phyloP scores from a whole-genome alignment of 2,888 invertebrate genomes.

The Parnassius mnemosyne region DNA sequence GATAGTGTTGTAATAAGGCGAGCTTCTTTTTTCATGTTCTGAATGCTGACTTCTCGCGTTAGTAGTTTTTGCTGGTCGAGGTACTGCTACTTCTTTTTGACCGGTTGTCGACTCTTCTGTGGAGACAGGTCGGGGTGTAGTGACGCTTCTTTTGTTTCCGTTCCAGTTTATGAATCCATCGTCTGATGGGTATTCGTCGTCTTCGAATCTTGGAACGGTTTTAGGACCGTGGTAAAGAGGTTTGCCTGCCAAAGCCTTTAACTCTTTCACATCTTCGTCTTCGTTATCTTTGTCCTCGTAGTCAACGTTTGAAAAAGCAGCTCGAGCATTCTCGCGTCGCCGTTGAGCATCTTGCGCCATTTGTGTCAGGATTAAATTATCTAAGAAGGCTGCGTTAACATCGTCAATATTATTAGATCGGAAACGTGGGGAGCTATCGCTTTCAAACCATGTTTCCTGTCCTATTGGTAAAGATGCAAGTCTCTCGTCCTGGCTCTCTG shows the following conservation, averaged over 20 bases:
- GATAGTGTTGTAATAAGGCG: slow-evolving; percentile 74
- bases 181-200: slow-evolving; percentile 70
- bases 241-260: slow-evolving; percentile 82
- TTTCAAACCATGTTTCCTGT: slow-evolving; percentile 84
- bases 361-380: slow-evolving; percentile 84
- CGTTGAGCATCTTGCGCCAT: slow-evolving; percentile 81
- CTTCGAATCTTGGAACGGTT: slow-evolving; percentile 65
- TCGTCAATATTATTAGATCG: slow-evolving; percentile 68
- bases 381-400: slow-evolving; percentile 83
- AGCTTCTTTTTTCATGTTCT: slow-evolving; percentile 48
- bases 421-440: slow-evolving; percentile 70
- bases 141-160: slow-evolving; percentile 71
- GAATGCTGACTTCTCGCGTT: slow-evolving; percentile 36
- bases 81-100: slow-evolving; percentile 83
- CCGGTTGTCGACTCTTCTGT: slow-evolving; percentile 56
- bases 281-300: slow-evolving; percentile 70
- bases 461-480: slow-evolving; percentile 82
- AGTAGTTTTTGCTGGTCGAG: slow-evolving; percentile 77
- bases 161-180: slow-evolving; percentile 78
- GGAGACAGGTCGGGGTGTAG: slow-evolving; percentile 57
- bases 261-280: slow-evolving; percentile 84
- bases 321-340: slow-evolving; percentile 71
- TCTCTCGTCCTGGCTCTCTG: slow-evolving; percentile 82
- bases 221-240: slow-evolving; percentile 74
- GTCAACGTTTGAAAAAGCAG: slow-evolving; percentile 64